Conservation (phyloP, 1,140 invertebrate species). For the Mylabris phalerata region DNA sequence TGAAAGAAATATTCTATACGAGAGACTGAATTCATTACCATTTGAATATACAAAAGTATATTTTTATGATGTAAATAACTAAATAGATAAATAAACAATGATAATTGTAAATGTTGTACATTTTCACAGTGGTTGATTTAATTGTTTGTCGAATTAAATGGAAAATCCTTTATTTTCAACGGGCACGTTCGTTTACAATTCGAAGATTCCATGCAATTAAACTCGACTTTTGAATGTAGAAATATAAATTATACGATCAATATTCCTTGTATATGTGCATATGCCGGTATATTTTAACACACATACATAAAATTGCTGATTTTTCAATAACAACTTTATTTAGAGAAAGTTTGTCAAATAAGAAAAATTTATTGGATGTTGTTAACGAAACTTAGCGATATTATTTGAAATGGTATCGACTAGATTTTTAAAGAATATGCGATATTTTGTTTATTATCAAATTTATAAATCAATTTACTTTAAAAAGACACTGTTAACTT, state of each 20-base stretch:
- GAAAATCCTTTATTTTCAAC: no score
- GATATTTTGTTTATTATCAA: no score
- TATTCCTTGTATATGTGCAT: no score
- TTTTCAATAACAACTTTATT: no score
- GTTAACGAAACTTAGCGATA: neutral
- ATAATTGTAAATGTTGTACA: no score
- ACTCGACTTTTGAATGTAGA: neutral
- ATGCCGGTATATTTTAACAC: no score
- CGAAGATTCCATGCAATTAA: constrained; percentile 8
- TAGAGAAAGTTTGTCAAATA: neutral
- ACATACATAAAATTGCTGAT: no score
- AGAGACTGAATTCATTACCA: neutral
- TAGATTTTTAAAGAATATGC: neutral
- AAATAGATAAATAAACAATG: no score
- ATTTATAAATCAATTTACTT: neutral
- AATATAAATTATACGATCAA: no score
- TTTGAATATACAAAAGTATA: neutral
- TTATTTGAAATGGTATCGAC: neutral
- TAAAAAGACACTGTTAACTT: neutral
- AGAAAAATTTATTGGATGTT: neutral
- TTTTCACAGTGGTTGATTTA: no score
- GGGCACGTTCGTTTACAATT: neutral
- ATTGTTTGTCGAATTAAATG: no score
- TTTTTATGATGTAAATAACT: neutral
- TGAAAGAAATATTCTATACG: neutral